phyloP scores from a whole-genome alignment of 1,140 invertebrate species.

The Samia ricini region DNA sequence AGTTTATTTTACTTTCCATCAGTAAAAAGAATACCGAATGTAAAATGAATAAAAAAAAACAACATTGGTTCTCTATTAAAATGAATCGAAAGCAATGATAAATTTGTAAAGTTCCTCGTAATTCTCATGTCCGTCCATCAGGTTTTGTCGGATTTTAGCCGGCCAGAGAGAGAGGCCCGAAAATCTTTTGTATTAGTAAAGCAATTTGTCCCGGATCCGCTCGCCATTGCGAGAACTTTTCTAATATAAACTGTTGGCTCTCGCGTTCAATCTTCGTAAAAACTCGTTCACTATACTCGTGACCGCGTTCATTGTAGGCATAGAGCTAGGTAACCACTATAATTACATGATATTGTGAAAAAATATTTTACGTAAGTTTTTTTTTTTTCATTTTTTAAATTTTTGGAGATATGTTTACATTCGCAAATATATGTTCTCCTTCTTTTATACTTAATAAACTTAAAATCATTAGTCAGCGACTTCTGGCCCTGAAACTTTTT shows the following conservation, averaged over 20 bases:
- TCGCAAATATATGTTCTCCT: too few species aligned
- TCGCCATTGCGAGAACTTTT: slow-evolving; percentile 55
- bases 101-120: not conserved
- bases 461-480: too few species aligned
- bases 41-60: not conserved
- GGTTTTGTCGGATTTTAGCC: slow-evolving; percentile 49
- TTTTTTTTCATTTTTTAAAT: too few species aligned
- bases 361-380: too few species aligned
- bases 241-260: slow-evolving; percentile 68
- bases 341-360: not conserved
- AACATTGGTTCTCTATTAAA: not conserved
- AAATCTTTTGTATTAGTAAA: slow-evolving; percentile 73
- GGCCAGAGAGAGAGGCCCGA: slow-evolving; percentile 40
- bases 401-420: too few species aligned
- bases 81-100: not conserved
- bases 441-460: too few species aligned
- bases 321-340: not conserved
- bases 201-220: slow-evolving; percentile 59
- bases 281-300: slow-evolving; percentile 33
- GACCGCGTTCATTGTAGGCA: not conserved
- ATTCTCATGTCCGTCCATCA: slow-evolving; percentile 17
- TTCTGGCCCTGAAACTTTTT: too few species aligned
- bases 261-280: slow-evolving; percentile 59
- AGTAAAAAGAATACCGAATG: too few species aligned
- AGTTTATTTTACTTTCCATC: too few species aligned